These are phyloP conservation scores for Mola mola DNA, from an alignment of 2,113 vertebrate genomes.

Conservation along the genomic window DNA sequence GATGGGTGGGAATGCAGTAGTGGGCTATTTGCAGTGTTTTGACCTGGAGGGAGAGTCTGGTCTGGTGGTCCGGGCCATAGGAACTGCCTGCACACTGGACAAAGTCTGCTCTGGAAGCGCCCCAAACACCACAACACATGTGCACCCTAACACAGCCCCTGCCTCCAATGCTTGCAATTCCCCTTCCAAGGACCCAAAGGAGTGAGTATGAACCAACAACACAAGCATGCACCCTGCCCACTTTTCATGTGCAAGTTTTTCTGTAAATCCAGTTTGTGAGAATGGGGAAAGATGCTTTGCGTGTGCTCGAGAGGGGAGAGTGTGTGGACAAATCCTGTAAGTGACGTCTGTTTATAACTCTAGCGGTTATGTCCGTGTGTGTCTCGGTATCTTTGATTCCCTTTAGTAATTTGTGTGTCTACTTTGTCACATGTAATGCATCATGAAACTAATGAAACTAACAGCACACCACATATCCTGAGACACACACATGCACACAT, in stretches of 20 bases:
- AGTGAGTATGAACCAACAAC: constrained; percentile 89
- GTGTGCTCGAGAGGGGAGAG: constrained; percentile 53
- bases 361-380: constrained; percentile 56
- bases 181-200: constrained; percentile 97
- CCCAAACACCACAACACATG: constrained; percentile 81
- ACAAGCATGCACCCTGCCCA: constrained; percentile 49
- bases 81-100: constrained; percentile 96
- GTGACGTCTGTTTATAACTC: constrained; percentile 25
- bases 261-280: constrained; percentile 32
- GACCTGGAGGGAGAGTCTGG: constrained; percentile 98
- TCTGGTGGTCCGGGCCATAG: constrained; percentile 96
- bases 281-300: constrained; percentile 1
- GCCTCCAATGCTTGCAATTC: constrained; percentile 88
- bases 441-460: constrained; percentile 53
- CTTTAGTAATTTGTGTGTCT: constrained; percentile 38
- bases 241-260: constrained; percentile 42
- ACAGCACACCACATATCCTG: constrained; percentile 63
- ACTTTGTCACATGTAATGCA: constrained; percentile 34
- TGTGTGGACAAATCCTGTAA: constrained; percentile 20
- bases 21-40: constrained; percentile 98
- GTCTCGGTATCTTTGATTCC: constrained; percentile 63
- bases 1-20: constrained; percentile 98
- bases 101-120: constrained; percentile 87
- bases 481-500: constrained; percentile 73
- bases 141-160: constrained; percentile 74